Evolutionary conservation across 64 coral and sea anemone genomes (phyloP).

Genomic region (Acropora yongei): DNA sequence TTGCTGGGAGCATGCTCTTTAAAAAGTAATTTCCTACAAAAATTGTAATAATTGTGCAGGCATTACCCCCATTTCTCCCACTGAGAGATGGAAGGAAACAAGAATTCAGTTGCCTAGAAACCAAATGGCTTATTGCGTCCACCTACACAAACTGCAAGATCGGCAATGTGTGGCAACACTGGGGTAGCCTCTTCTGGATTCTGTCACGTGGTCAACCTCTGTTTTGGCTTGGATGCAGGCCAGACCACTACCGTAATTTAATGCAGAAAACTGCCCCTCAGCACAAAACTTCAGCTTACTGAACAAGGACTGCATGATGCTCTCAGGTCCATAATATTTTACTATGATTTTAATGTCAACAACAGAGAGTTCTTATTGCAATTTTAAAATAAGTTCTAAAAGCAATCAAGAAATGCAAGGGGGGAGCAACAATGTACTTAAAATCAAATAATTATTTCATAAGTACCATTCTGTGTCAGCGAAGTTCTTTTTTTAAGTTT

Average conservation of each 20-base stretch:
- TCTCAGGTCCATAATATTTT: no score
- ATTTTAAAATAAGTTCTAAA: no score
- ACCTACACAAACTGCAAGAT: neutral
- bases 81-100: neutral
- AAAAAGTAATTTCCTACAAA: conserved; percentile 10
- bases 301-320: conserved; percentile 16
- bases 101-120: neutral
- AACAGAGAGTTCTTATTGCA: no score
- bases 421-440: no score
- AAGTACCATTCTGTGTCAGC: no score
- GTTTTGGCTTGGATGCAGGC: conserved; percentile 21
- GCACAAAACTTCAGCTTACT: conserved; percentile 40
- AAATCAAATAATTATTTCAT: no score
- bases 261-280: conserved; percentile 20
- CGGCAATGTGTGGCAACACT: neutral
- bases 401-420: no score
- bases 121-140: neutral
- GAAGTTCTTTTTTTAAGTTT: no score
- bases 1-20: neutral
- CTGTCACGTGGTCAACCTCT: conserved; percentile 1
- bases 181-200: neutral
- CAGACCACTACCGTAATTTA: conserved; percentile 29
- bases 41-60: neutral
- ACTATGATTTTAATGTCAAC: no score
- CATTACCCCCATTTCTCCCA: neutral